phyloP scores from a whole-genome alignment of 1,140 invertebrate species.

The Saccostrea echinata region DNA sequence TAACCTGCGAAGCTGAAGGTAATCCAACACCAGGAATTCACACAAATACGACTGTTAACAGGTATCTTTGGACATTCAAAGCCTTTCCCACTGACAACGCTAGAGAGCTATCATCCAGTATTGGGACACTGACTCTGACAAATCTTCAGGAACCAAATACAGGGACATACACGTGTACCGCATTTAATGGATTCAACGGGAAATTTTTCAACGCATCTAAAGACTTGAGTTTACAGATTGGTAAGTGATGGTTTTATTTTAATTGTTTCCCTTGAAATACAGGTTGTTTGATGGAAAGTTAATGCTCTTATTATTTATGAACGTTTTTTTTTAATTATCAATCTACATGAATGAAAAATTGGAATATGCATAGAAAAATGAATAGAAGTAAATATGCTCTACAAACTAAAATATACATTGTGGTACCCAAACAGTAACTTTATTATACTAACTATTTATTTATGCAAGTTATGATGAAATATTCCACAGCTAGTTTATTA shows the following conservation, averaged over 20 bases:
- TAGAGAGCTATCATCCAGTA: not conserved
- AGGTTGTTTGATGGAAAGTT: too few relatives aligned
- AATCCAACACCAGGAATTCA: not conserved
- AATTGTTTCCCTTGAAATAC: not conserved
- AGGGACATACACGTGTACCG: slow-evolving; percentile 28
- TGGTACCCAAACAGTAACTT: too few relatives aligned
- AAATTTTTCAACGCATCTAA: not conserved
- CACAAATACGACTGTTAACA: not conserved
- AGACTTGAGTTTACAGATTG: not conserved
- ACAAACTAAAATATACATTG: too few relatives aligned
- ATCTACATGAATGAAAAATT: too few relatives aligned
- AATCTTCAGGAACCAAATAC: not conserved
- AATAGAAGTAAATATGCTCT: too few relatives aligned
- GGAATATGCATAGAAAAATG: too few relatives aligned
- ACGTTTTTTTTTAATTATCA: too few relatives aligned
- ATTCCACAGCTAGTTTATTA: too few relatives aligned
- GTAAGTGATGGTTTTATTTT: not conserved
- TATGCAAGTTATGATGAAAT: not conserved
- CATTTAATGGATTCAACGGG: slow-evolving; percentile 24
- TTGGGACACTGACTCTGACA: not conserved
- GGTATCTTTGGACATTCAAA: not conserved
- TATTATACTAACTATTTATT: not conserved
- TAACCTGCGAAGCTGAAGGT: slow-evolving; percentile 4
- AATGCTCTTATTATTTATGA: too few relatives aligned
- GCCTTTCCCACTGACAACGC: not conserved